Evolutionary conservation across 2,113 vertebrate genomes (phyloP).

Genomic region (Scophthalmus maximus): DNA sequence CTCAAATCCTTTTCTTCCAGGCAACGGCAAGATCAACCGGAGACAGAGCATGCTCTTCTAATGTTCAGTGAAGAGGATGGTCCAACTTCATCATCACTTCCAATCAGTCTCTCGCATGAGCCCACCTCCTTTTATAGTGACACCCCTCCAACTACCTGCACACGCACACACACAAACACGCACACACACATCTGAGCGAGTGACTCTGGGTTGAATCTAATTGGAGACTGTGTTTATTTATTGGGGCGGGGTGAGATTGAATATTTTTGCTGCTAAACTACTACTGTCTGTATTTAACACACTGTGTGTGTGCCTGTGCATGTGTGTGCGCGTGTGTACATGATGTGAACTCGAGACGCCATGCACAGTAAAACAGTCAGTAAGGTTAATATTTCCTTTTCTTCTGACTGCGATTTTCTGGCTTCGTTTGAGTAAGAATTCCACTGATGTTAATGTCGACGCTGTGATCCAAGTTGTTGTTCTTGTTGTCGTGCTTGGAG

Average conservation of each 20-base stretch:
- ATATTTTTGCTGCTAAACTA: conserved; percentile 97
- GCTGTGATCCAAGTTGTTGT: conserved; percentile 71
- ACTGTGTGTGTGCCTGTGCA: conserved; percentile 62
- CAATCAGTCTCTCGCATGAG: conserved; percentile 69
- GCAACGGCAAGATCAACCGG: conserved; percentile 94
- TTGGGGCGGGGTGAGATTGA: conserved; percentile 74
- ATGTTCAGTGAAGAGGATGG: conserved; percentile 39
- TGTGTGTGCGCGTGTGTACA: conserved; percentile 44
- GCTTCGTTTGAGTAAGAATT: conserved; percentile 57
- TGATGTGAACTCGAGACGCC: conserved; percentile 90
- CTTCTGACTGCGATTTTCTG: conserved; percentile 42
- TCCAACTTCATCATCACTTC: conserved; percentile 24
- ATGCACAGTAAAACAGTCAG: conserved; percentile 77
- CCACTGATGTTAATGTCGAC: conserved; percentile 64
- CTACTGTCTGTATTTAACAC: conserved; percentile 98
- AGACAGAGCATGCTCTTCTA: conserved; percentile 99
- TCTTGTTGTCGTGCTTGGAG: conserved; percentile 62
- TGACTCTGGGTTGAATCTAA: conserved; percentile 57
- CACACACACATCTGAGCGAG: conserved; percentile 37
- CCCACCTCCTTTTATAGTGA: conserved; percentile 54
- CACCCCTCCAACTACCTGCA: conserved; percentile 10
- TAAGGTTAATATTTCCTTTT: conserved; percentile 61
- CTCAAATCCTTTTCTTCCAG: conserved; percentile 74
- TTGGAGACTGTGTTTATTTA: conserved; percentile 93
- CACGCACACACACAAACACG: conserved; percentile 31